Evolutionary conservation across 2,888 invertebrate species (phyloP), one percentile per base, ranked within the genome.

Genomic region (Phengaris arion): DNA sequence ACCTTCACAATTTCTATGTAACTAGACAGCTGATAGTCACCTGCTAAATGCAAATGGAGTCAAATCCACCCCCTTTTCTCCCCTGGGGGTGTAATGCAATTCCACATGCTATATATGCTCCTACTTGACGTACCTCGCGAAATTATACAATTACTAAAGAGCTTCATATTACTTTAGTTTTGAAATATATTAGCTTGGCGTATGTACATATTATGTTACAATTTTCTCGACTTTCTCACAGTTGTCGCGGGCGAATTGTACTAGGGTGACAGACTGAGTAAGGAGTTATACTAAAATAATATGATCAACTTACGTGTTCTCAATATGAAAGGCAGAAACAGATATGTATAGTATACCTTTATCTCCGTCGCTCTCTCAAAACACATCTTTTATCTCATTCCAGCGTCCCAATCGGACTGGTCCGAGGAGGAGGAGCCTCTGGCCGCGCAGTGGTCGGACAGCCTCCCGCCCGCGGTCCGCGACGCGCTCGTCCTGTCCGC

Each of bases 391-490:
- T 8, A 48, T 48, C 48, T 48, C 48, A 48, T 48, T 48, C 0
- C 85, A 90, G 94, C 89, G 0, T 89, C 92, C 46, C 90, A 91
- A 74, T 91, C 93, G 0, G 94, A 94, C 77, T 87, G 87, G 88
- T 94, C 93, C 0, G 94, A 94, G 15, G 93, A 94, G 78, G 94
- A 91, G 64, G 94, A 92, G 78, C 90, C 89, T 0, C 83, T 92
- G 9, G 89, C 92, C 0, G 86, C 89, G 35, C 92, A 91, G 79
- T 94, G 94, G 94, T 87, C 90, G 0, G 91, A 92, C 81, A 91
- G 88, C 76, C 84, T 94, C 57, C 88, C 94, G 2, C 87, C 91
- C 0, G 86, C 88, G 48, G 84, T 89, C 4, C 82, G 92, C n/a
- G 90, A 89, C 78, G 78, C 87, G 2, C 83, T 93, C 72, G 83